These are phyloP conservation scores for Phoeniculus purpureus DNA, from an alignment of 2,797 vertebrate species.

Conservation along the genomic window DNA sequence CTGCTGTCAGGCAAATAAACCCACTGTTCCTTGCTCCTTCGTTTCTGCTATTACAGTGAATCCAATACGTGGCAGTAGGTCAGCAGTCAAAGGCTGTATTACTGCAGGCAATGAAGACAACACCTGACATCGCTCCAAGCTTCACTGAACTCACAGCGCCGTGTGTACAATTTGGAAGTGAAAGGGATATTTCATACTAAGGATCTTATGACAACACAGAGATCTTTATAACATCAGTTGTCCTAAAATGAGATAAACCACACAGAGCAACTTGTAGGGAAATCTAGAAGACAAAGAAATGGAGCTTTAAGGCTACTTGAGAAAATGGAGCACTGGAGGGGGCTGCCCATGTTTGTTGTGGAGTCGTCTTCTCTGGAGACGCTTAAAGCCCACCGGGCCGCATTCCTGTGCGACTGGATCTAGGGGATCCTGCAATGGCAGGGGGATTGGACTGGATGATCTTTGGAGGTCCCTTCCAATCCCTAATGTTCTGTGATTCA, in stretches of 20 bases:
- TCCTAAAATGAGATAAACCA: background rate
- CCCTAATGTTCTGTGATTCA: background rate
- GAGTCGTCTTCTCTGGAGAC: background rate
- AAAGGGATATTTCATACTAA: background rate
- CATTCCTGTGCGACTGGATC: background rate
- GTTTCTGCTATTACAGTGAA: background rate
- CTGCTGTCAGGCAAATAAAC: background rate
- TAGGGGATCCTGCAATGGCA: background rate
- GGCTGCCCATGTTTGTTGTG: too few species aligned
- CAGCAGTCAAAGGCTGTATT: background rate
- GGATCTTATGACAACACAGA: background rate
- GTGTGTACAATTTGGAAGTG: background rate
- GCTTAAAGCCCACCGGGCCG: background rate
- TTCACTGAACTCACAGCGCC: background rate
- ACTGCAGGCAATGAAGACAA: background rate
- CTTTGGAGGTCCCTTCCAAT: background rate
- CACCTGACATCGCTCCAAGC: background rate
- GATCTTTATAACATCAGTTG: background rate
- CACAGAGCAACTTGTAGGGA: background rate
- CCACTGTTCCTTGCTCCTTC: background rate
- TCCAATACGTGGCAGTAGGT: background rate
- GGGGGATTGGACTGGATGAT: background rate
- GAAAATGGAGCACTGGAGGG: too few species aligned
- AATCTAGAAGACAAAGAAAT: background rate
- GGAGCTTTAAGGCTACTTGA: background rate